Conservation (phyloP, 1,140 invertebrate genomes). For the Pectinophora gossypiella region DNA sequence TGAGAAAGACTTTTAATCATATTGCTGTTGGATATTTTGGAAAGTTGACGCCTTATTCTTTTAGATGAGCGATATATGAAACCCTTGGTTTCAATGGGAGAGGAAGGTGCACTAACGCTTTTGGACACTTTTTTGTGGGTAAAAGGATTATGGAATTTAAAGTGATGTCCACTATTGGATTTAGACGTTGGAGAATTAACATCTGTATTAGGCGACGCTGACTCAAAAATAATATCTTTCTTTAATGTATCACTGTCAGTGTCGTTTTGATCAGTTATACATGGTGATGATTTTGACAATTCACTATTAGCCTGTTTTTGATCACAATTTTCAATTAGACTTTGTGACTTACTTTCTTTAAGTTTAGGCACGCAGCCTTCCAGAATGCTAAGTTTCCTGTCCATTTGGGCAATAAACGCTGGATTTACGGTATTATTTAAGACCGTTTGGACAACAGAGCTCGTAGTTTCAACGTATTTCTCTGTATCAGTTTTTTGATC, state of each 20-base stretch:
- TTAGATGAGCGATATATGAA: slow-evolving; percentile 65
- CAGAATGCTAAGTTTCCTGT: slow-evolving; percentile 52
- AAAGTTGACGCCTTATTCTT: slow-evolving; percentile 53
- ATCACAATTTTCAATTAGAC: neutral
- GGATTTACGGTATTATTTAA: slow-evolving; percentile 54
- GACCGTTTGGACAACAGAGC: slow-evolving; percentile 75
- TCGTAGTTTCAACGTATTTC: slow-evolving; percentile 70
- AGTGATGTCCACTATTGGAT: slow-evolving; percentile 38
- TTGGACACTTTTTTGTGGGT: slow-evolving; percentile 51
- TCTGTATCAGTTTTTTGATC: slow-evolving; percentile 53
- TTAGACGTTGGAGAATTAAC: no score
- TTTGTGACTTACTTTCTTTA: slow-evolving; percentile 8
- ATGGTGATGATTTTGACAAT: neutral
- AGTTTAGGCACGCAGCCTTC: slow-evolving; percentile 26
- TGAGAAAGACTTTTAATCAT: slow-evolving; percentile 70
- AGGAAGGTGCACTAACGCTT: slow-evolving; percentile 60
- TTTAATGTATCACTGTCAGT: neutral
- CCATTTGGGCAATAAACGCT: slow-evolving; percentile 55
- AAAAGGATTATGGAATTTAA: slow-evolving; percentile 62
- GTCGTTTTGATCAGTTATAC: neutral
- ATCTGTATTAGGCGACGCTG: no score
- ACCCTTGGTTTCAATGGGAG: slow-evolving; percentile 56
- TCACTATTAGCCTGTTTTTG: neutral
- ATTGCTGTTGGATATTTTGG: slow-evolving; percentile 60
- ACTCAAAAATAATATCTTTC: no score